Evolutionary conservation across 2,888 invertebrate species (phyloP).

Genomic region (Drosophila kuntzei): DNA sequence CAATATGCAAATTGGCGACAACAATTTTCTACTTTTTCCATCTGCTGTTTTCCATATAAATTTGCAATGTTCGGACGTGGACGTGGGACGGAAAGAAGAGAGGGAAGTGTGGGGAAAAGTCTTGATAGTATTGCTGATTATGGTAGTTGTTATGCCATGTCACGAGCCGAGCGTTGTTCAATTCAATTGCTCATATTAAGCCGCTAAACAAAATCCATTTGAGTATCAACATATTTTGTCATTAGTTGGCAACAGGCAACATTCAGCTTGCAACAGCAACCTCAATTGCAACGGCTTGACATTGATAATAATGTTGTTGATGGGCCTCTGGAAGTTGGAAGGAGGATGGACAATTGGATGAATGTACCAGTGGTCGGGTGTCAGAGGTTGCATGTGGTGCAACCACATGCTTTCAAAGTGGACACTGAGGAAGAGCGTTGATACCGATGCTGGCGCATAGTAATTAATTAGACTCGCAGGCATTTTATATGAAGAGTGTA

Average conservation of each 20-base stretch:
- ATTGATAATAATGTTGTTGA: slow-evolving; percentile 55
- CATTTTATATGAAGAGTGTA: slow-evolving; percentile 68
- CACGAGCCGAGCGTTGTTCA: background rate
- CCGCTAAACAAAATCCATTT: slow-evolving; percentile 63
- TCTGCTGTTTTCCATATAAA: slow-evolving; percentile 46
- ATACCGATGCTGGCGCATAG: slow-evolving; percentile 14
- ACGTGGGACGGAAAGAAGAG: background rate
- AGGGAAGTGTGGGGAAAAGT: background rate
- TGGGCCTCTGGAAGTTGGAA: background rate
- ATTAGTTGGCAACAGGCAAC: slow-evolving; percentile 46
- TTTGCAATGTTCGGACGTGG: slow-evolving; percentile 9
- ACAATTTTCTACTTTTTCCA: slow-evolving; percentile 67
- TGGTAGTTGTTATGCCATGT: slow-evolving; percentile 18
- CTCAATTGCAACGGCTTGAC: slow-evolving; percentile 29
- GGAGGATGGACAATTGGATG: background rate
- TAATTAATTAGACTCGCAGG: slow-evolving; percentile 82
- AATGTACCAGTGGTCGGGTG: slow-evolving; percentile 4
- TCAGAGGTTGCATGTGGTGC: slow-evolving; percentile 11
- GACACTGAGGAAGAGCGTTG: slow-evolving; percentile 8
- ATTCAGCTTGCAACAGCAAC: slow-evolving; percentile 21
- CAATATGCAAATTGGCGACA: slow-evolving; percentile 76
- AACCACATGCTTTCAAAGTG: slow-evolving; percentile 31
- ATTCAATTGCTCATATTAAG: slow-evolving; percentile 46
- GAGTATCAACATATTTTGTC: slow-evolving; percentile 53
- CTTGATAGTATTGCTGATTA: slow-evolving; percentile 16